Conservation (phyloP, 1,140 invertebrate species). For the Thalassaphorura encarpata region DNA sequence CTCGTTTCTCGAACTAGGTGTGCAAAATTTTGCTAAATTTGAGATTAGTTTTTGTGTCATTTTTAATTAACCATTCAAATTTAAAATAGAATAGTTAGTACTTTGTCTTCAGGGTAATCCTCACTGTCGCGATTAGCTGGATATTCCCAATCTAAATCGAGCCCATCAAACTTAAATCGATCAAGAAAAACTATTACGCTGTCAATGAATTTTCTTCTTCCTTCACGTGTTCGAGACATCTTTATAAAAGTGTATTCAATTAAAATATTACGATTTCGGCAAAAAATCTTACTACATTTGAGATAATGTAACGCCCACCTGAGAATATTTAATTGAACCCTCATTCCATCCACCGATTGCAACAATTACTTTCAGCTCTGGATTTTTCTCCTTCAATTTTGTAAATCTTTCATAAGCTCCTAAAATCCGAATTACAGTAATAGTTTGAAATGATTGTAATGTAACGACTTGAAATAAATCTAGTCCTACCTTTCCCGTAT, state of each 20-base stretch:
- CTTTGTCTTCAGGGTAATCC: constrained; percentile 38
- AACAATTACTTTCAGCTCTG: constrained; percentile 51
- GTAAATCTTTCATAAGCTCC: constrained; percentile 42
- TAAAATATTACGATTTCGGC: too few species aligned
- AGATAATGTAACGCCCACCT: too few species aligned
- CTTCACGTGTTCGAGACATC: too few species aligned
- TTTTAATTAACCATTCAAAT: neutral
- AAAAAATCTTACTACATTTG: neutral
- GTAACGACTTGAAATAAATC: neutral
- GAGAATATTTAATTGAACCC: too few species aligned
- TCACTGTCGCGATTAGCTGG: constrained; percentile 47
- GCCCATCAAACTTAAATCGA: too few species aligned
- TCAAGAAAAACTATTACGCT: neutral
- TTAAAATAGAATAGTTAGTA: constrained; percentile 25
- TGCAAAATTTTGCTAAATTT: constrained; percentile 36
- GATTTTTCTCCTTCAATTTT: constrained; percentile 47
- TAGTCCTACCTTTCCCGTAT: constrained; percentile 1
- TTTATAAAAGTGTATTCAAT: too few species aligned
- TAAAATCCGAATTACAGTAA: neutral
- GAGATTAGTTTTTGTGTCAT: neutral
- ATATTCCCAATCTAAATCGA: too few species aligned
- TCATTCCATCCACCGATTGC: constrained; percentile 59
- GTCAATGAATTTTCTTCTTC: too few species aligned
- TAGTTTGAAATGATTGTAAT: too few species aligned
- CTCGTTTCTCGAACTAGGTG: constrained; percentile 44